Evolutionary conservation across 2,797 vertebrate species (phyloP).

Genomic region (Mallotus villosus): DNA sequence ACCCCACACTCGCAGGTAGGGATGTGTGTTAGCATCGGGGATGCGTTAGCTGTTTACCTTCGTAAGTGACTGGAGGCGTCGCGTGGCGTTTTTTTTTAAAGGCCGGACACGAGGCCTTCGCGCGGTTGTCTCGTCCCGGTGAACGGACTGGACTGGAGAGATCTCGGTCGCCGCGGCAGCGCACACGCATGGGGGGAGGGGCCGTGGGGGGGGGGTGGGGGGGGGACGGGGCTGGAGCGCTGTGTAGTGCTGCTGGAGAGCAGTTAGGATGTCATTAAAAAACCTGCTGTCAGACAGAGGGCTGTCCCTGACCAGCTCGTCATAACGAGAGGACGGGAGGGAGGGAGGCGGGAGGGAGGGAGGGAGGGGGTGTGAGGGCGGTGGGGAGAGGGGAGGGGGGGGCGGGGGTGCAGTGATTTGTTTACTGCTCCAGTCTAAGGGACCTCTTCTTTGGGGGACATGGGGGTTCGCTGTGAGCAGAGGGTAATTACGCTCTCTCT

Average conservation of each 20-base stretch:
- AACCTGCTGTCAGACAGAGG: no score
- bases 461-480: conserved; percentile 61
- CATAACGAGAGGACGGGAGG: not conserved
- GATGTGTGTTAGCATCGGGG: conserved; percentile 58
- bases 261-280: no score
- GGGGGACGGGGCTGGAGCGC: no score
- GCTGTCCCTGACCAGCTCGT: not conserved
- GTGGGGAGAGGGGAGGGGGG: conserved; percentile 19
- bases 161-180: not conserved
- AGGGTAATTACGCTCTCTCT: conserved; percentile 74
- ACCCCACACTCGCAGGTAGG: conserved; percentile 33
- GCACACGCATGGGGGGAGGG: not conserved
- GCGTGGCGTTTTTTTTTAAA: not conserved
- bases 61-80: conserved; percentile 27
- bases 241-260: no score
- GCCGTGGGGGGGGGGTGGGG: no score
- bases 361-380: no score
- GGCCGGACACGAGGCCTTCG: not conserved
- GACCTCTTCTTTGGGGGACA: conserved; percentile 49
- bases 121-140: not conserved
- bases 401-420: conserved; percentile 52
- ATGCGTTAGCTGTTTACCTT: conserved; percentile 47
- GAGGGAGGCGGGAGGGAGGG: no score
- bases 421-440: conserved; percentile 66
- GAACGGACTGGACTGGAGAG: not conserved